Conservation (phyloP, 2,888 invertebrate species). For the Amphipyra berbera region DNA sequence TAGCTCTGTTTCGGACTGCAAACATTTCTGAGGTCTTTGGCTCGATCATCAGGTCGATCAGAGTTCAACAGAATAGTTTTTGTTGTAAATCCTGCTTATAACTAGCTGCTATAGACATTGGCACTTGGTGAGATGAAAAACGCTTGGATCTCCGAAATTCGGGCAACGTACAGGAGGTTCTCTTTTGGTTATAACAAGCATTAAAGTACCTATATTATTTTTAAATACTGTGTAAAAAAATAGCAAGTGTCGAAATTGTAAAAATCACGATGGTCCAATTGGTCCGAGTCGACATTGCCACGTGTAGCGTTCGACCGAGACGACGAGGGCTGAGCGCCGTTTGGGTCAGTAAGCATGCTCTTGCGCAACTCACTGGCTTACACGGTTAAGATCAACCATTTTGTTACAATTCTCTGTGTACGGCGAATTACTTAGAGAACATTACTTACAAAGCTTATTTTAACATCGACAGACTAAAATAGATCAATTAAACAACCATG, state of each 20-base stretch:
- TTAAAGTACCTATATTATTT: slow-evolving; percentile 6
- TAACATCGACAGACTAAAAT: slow-evolving; percentile 16
- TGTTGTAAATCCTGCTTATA: too few relatives aligned
- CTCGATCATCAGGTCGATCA: neutral
- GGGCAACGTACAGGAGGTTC: too few relatives aligned
- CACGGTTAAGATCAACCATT: slow-evolving; percentile 46
- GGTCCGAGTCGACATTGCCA: slow-evolving; percentile 59
- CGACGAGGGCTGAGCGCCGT: slow-evolving; percentile 64
- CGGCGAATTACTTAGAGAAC: slow-evolving; percentile 17
- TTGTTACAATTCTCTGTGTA: slow-evolving; percentile 19
- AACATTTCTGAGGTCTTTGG: neutral
- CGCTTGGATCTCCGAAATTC: too few relatives aligned
- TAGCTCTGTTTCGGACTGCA: neutral
- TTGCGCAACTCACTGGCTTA: slow-evolving; percentile 57
- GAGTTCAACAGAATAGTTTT: too few relatives aligned
- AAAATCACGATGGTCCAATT: slow-evolving; percentile 49
- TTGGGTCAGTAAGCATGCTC: slow-evolving; percentile 61
- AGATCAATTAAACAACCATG: neutral
- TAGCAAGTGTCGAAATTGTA: slow-evolving; percentile 19
- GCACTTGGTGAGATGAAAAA: too few relatives aligned
- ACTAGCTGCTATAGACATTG: too few relatives aligned
- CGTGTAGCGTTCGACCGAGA: slow-evolving; percentile 84
- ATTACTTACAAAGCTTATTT: slow-evolving; percentile 14
- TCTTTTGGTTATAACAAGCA: neutral
- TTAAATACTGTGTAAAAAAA: neutral